Evolutionary conservation across 1,140 invertebrate genomes (phyloP).

Genomic region (Magallana gigas): DNA sequence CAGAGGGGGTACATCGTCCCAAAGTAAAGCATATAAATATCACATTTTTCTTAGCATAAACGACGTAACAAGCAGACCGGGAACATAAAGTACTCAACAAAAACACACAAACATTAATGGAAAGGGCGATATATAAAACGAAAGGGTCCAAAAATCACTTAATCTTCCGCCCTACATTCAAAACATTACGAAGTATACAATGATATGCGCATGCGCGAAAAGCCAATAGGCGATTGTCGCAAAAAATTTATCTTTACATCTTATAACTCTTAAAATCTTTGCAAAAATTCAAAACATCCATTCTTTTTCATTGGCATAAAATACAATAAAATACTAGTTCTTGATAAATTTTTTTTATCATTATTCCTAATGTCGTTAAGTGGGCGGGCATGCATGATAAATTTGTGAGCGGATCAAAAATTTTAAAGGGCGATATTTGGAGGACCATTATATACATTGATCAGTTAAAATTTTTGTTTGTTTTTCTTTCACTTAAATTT

Average conservation of each 20-base stretch:
- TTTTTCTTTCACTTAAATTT: no score
- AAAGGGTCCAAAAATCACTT: constrained; percentile 42
- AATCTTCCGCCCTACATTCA: constrained; percentile 54
- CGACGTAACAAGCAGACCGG: neutral
- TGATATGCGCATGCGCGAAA: constrained; percentile 48
- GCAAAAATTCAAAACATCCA: no score
- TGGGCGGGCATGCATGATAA: no score
- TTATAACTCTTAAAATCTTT: no score
- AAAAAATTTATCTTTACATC: neutral
- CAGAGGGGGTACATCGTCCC: neutral
- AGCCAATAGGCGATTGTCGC: constrained; percentile 4
- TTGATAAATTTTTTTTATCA: no score
- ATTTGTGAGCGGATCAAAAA: no score
- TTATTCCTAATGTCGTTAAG: no score
- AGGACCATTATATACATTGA: no score
- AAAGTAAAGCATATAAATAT: constrained; percentile 28
- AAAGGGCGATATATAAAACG: neutral
- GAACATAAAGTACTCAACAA: neutral
- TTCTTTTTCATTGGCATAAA: no score
- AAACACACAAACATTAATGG: neutral
- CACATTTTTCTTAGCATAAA: constrained; percentile 28
- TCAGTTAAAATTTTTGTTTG: no score
- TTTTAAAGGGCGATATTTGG: no score
- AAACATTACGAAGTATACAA: constrained; percentile 49
- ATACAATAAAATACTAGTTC: no score